Percentiles rank a stretch among this genome's conserved stretches.
Conservation (phyloP, 2,888 invertebrate species). For the Cephalotes varians region DNA sequence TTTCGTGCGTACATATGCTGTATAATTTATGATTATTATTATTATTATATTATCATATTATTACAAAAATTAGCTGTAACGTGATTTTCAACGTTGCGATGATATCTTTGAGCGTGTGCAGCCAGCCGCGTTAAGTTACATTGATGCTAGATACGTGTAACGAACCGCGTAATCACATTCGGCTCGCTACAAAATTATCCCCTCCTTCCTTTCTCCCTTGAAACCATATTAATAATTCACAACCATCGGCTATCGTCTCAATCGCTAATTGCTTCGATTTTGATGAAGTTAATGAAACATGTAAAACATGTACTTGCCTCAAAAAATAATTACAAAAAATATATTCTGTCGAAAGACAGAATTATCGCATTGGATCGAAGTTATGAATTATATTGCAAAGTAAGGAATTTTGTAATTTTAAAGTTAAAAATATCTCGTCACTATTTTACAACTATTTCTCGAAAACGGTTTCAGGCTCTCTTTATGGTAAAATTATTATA, state of each 20-base stretch:
- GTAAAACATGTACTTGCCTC: not conserved
- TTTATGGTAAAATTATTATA: not conserved
- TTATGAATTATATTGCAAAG: not conserved
- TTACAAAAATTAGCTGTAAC: constrained; percentile 3
- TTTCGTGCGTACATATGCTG: not conserved
- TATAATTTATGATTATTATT: constrained; percentile 6
- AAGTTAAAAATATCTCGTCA: not conserved
- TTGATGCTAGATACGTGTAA: constrained; percentile 39
- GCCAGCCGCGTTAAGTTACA: constrained; percentile 40
- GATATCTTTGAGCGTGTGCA: constrained; percentile 37
- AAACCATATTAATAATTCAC: constrained; percentile 32
- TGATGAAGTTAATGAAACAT: not conserved
- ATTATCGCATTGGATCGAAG: not conserved
- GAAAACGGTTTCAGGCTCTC: not conserved
- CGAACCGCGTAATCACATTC: constrained; percentile 45
- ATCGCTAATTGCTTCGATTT: not conserved
- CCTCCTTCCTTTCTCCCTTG: not conserved
- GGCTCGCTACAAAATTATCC: constrained; percentile 24
- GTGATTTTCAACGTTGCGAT: constrained; percentile 22
- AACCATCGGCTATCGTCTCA: not conserved
- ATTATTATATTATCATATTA: constrained; percentile 23
- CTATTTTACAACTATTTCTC: not conserved
- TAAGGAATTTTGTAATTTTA: not conserved
- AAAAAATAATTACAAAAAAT: not conserved
- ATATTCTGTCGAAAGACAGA: not conserved